These are phyloP conservation scores for Dolichotis patagonum DNA, from an alignment of 2,113 vertebrate genomes.

Conservation along the genomic window DNA sequence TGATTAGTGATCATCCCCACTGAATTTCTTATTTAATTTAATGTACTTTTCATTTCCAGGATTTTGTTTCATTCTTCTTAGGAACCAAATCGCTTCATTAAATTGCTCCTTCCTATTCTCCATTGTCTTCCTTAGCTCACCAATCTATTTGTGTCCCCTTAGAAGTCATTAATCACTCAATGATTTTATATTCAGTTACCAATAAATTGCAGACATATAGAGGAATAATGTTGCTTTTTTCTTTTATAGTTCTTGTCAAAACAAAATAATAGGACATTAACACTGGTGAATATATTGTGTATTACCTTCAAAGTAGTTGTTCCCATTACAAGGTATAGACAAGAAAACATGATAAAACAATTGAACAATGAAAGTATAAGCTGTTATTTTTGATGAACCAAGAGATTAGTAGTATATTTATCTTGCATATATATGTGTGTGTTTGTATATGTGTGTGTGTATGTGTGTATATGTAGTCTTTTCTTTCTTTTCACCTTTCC, in stretches of 20 bases:
- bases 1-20: not conserved
- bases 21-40: not conserved
- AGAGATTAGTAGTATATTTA: no score
- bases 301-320: no score
- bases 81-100: not conserved
- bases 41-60: not conserved
- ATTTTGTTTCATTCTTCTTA: not conserved
- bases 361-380: no score
- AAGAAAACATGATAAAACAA: no score
- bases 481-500: no score
- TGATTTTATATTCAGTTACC: not conserved
- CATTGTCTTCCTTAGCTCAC: not conserved
- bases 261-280: no score
- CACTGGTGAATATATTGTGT: no score
- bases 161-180: not conserved
- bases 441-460: no score
- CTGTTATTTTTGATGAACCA: no score
- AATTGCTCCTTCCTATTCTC: not conserved
- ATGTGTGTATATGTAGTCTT: no score
- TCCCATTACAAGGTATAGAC: no score
- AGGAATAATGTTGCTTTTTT: not conserved
- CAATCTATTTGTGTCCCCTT: not conserved
- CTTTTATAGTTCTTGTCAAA: not conserved
- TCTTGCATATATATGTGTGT: no score
- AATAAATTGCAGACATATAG: not conserved